phyloP scores from a whole-genome alignment of 2,797 vertebrate genomes.

The Alauda arvensis region DNA sequence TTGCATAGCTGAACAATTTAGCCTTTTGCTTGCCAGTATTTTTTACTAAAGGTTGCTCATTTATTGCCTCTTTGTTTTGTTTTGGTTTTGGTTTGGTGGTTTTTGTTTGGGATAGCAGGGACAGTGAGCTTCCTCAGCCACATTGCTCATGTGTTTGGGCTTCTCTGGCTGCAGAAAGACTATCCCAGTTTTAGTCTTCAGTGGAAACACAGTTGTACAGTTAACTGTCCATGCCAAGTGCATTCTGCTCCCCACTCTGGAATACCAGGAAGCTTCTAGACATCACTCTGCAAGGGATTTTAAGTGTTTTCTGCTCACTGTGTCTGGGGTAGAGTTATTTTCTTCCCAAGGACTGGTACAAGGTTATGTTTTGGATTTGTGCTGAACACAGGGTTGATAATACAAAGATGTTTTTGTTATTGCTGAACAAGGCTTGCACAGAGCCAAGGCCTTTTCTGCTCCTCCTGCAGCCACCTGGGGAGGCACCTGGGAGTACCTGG shows the following conservation, averaged over 20 bases:
- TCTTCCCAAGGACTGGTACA: not conserved
- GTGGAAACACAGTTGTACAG: not conserved
- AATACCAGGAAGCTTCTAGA: not conserved
- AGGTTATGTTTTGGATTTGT: not conserved
- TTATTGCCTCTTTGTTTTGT: not conserved
- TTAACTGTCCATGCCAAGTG: not conserved
- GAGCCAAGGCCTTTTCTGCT: not conserved
- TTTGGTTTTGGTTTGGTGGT: too few species aligned
- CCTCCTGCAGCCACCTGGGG: rapidly evolving
- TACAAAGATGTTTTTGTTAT: not conserved
- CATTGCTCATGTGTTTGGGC: not conserved
- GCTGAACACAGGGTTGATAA: not conserved
- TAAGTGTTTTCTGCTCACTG: not conserved
- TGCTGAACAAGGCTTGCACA: not conserved
- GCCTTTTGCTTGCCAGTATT: not conserved
- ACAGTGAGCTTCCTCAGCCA: not conserved
- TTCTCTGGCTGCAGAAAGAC: not conserved
- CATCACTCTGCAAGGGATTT: not conserved
- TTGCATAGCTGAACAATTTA: not conserved
- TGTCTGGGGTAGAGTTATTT: not conserved
- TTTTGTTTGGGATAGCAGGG: not conserved
- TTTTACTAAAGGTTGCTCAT: not conserved
- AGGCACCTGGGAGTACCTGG: not conserved
- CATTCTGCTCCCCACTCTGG: not conserved
- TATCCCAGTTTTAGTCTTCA: not conserved